Evolutionary conservation across 37 sponge, comb jelly and placozoan species (phyloP).

Genomic region (Corticium candelabrum): DNA sequence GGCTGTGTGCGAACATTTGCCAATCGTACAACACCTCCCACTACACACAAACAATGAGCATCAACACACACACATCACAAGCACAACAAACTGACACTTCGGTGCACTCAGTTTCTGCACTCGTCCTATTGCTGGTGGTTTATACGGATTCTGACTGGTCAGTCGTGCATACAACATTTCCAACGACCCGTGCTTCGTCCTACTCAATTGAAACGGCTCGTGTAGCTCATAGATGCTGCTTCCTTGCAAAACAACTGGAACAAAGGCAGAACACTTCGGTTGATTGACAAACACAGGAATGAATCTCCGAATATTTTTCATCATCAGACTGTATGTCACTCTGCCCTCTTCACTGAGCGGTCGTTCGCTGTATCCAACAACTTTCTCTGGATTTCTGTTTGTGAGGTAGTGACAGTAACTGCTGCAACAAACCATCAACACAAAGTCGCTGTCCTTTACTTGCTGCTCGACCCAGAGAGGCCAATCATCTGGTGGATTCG

Average conservation of each 20-base stretch:
- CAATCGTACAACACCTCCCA: neutral
- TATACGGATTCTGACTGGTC: neutral
- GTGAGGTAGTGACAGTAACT: neutral
- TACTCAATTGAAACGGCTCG: neutral
- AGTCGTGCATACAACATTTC: neutral
- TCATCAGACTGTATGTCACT: neutral
- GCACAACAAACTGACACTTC: neutral
- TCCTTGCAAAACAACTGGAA: neutral
- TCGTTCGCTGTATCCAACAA: neutral
- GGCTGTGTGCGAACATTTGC: neutral
- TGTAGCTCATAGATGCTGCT: neutral
- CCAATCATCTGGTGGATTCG: neutral
- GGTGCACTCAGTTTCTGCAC: neutral
- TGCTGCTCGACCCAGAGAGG: neutral
- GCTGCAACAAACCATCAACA: neutral
- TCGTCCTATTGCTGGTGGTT: neutral
- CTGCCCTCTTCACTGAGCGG: neutral
- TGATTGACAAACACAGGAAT: neutral
- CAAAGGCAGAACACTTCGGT: neutral
- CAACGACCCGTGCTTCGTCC: neutral
- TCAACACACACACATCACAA: neutral
- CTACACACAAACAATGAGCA: neutral
- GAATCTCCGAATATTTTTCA: neutral
- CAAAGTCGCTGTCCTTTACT: neutral
- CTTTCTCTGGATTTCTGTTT: neutral